Evolutionary conservation across 2,888 invertebrate species (phyloP), one percentile per base, ranked within the genome.

Genomic region (Apodemia mormo): DNA sequence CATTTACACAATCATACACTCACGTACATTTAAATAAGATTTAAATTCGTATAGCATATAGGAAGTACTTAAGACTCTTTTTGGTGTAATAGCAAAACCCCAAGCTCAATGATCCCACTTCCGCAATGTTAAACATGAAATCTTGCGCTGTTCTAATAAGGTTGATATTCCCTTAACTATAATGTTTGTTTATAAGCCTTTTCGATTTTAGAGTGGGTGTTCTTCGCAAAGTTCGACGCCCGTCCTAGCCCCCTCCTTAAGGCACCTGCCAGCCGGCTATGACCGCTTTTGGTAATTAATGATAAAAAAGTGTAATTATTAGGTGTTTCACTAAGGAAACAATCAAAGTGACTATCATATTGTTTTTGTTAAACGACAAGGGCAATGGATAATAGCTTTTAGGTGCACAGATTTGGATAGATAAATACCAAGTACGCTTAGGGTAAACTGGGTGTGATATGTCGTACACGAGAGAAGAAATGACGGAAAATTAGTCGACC

Each of bases 51-150:
- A 69, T 74, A 70, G 40, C 22, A 37, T 43, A 33, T 12, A 10
- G 43, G 70, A 14, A 66, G 76, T 68, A 68, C 73, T 76, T 83
- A 90, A 82, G 69, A 82, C 73, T 83, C 72, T 85, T 86, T 78
- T 72, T 73, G 73, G 77, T 78, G 72, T 78, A 78, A 81, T 82
- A 81, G 85, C 88, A 87, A 87, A 85, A 87, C 88, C 86, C 82
- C 83, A 85, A 91, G 92, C 92, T 86, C 91, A 92, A 87, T 90
- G 92, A 88, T 92, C 92, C 87, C 90, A 81, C 86, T 85, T 86
- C 82, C 81, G 82, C 78, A 76, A 73, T 71, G 69, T 69, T 49
- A 73, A 40, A 87, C 76, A 79, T 71, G 77, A 71, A 73, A 76
- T 82, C 81, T 76, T 86, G 81, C 73, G 0, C 7, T 14, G 52